Base-by-base conservation (phyloP, 2,888 invertebrate species). In the Muscina levida region DNA sequence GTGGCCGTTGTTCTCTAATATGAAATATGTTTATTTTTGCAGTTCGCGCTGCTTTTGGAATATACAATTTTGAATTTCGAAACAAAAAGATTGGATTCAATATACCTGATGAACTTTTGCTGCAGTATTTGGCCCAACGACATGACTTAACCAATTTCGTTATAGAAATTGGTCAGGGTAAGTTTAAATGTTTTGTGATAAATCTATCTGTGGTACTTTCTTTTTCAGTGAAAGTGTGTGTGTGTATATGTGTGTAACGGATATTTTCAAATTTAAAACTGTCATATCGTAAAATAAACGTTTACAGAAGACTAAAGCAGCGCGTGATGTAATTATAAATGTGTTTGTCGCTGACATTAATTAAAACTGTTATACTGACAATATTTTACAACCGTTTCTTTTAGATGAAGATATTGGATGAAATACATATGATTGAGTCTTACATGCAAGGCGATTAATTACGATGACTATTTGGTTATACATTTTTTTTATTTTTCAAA, bases 91-190 rank as follows among this genome's bases (percentile, higher is more conserved):
- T 89, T 81, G 89, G 89, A 75, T 89, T 89, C 78, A 87, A 87
- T 77, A 89, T 89, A 83, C 89, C 89, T 51, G 89, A 89, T 76
- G 89, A 89, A 42, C 82, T 89, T 57, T 75, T 89, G 76, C 83
- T 89, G 67, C 85, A 87, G 67, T 89, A 89, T 81, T 85, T 89
- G 85, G 88, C 85, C 44, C 89, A 89, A 82, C 85, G 88, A 15
- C 88, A 86, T 68, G 89, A 89, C 84, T 85, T 89, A 73, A 89
- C 89, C 71, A 89, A 89, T 87, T 89, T 89, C 84, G 86, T 89
- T 85, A 87, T 89, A 87, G 89, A 89, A 87, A 87, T 89, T 83
- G 86, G 87, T 77, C 89, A 88, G 86, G 89, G 88, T 88, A 87
- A 87, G 85, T 82, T 70, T 24, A 65, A 10, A 26, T 59, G 10